Evolutionary conservation across 2,113 vertebrate genomes (phyloP), one percentile per base, ranked within the genome.

Genomic region (Chamaetylas fuelleborni): DNA sequence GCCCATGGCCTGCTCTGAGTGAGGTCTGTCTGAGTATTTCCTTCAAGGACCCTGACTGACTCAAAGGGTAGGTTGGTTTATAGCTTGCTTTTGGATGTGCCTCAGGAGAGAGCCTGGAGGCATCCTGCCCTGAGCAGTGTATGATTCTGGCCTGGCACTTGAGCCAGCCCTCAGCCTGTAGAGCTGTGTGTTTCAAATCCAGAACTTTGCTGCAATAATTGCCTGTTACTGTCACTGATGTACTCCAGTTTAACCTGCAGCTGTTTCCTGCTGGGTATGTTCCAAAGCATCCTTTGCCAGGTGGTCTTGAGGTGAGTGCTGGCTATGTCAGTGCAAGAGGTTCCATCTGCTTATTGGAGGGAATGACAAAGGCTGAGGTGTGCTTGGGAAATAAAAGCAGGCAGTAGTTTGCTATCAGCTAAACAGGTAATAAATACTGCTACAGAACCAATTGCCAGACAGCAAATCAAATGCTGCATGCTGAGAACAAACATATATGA

Each of bases 381-480:
- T 80, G 29, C 66, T 60, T 90, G 29, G 65, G 76, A 94, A 96
- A 89, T n/a, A 88, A 66, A 89, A 97, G 29, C 36, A 95, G 81
- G 48, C 40, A 66, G n/a, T 66, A 81, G 77, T 94, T 70, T 38
- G 22, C 72, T 70, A n/a, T 93, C 94, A 94, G 56, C 67, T 94
- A 80, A 93, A 26, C 23, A 10, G 34, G 91, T 88, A 95, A 90
- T 95, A 86, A 96, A 90, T 95, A 83, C n/a, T 86, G 54, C 56
- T 96, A 61, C 33, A 74, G 92, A 92, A 47, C 58, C 83, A 88
- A 81, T 70, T 96, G 29, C 64, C 91, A 81, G 53, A 43, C 26
- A 87, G 57, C 38, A 66, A 84, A 43, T 64, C 14, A 15, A 86
- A 38, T 28, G 53, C 34, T 86, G n/a, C 19, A 38, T 47, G 36